phyloP scores from a whole-genome alignment of 1,140 invertebrate species.

The Rhopalosiphum padi region DNA sequence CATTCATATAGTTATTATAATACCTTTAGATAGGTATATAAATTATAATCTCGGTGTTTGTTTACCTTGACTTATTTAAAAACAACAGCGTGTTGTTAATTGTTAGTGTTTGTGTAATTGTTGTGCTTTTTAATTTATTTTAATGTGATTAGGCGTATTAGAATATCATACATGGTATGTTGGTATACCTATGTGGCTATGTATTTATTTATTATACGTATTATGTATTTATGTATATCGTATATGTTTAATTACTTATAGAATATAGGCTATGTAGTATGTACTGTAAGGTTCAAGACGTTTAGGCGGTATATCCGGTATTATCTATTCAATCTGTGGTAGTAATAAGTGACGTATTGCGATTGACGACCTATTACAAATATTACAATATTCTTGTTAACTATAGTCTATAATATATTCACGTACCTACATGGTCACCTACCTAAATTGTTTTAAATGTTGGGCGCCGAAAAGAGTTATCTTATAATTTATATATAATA shows the following conservation, averaged over 20 bases:
- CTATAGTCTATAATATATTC: not conserved
- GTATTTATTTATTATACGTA: not conserved
- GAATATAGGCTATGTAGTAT: not conserved
- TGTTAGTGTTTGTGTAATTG: not conserved
- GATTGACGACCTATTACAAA: not conserved
- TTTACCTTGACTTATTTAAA: constrained; percentile 8
- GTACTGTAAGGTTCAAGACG: not conserved
- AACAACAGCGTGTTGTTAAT: not conserved
- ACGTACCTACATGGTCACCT: not conserved
- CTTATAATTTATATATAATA: no score
- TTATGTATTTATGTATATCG: no score
- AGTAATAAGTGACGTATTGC: not conserved
- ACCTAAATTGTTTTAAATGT: not conserved
- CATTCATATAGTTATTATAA: not conserved
- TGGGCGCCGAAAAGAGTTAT: no score
- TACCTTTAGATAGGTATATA: not conserved
- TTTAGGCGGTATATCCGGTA: not conserved
- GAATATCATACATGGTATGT: not conserved
- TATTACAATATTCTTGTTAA: not conserved
- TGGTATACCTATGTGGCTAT: no score
- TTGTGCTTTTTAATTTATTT: not conserved
- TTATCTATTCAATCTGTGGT: not conserved
- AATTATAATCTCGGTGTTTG: not conserved
- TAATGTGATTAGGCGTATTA: not conserved
- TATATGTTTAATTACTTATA: not conserved